Evolutionary conservation across 2,113 vertebrate genomes (phyloP).

Genomic region (Sterrhoptilus dennistouni): DNA sequence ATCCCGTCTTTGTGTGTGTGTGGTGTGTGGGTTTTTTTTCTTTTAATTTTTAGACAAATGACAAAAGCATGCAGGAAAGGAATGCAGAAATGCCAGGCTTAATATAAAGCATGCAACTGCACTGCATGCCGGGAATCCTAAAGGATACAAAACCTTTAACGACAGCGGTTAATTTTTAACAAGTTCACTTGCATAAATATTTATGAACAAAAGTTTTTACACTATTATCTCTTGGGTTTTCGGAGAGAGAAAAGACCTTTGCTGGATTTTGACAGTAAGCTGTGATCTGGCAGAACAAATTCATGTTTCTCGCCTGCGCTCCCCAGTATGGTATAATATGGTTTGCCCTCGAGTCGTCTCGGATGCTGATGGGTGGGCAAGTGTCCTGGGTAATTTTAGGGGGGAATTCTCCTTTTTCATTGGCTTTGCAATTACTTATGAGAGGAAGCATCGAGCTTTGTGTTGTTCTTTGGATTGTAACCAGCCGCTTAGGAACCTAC

Average conservation of each 20-base stretch:
- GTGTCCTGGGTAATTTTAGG: neutral
- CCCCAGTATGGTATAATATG: neutral
- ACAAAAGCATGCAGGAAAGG: conserved; percentile 70
- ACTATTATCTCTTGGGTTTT: conserved; percentile 55
- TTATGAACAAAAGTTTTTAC: conserved; percentile 67
- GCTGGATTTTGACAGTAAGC: conserved; percentile 37
- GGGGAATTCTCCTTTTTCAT: neutral
- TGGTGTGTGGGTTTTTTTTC: conserved; percentile 53
- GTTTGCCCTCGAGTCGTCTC: neutral
- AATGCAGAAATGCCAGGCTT: conserved; percentile 65
- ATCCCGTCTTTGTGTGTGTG: conserved; percentile 63
- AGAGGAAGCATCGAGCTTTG: neutral
- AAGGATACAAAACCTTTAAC: conserved; percentile 68
- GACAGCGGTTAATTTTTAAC: conserved; percentile 67
- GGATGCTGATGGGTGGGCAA: neutral
- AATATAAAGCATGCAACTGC: conserved; percentile 65
- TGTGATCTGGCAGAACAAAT: conserved; percentile 37
- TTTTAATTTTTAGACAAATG: conserved; percentile 71
- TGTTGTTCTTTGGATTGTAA: neutral
- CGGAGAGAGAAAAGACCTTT: conserved; percentile 42
- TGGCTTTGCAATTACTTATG: neutral
- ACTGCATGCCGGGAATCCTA: conserved; percentile 56
- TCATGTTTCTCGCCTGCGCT: neutral
- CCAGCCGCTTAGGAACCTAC: neutral
- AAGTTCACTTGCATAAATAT: conserved; percentile 65